Conservation (phyloP, 1,140 invertebrate species). For the Venturia canescens region DNA sequence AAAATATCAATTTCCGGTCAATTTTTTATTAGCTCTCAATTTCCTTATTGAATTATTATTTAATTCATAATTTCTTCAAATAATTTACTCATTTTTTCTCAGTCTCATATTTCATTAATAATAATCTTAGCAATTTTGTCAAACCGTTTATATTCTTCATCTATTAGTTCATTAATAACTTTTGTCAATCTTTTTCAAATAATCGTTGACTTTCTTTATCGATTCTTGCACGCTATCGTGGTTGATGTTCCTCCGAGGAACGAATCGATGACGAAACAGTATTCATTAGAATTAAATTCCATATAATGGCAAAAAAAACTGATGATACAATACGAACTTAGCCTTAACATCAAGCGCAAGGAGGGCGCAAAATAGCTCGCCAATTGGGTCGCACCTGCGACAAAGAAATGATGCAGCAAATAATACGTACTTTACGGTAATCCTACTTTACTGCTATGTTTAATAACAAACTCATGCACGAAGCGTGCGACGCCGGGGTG, state of each 20-base stretch:
- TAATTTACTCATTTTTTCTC: no score
- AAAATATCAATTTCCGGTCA: no score
- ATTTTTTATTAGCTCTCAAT: no score
- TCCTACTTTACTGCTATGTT: conserved; percentile 23
- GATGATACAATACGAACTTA: conserved; percentile 11
- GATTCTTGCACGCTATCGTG: no score
- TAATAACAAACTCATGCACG: conserved; percentile 43
- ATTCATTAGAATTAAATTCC: neutral
- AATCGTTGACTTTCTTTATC: no score
- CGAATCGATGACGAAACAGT: neutral
- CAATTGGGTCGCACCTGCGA: conserved; percentile 39
- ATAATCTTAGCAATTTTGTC: no score
- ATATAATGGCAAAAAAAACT: neutral
- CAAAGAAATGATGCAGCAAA: conserved; percentile 13
- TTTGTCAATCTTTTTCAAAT: no score
- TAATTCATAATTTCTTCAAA: no score
- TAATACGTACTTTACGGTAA: conserved; percentile 22
- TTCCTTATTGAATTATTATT: no score
- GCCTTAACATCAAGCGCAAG: conserved; percentile 37
- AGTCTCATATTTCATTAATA: no score
- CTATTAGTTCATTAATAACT: no score
- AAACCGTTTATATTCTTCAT: no score
- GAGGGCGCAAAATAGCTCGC: conserved; percentile 14
- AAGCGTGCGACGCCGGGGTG: conserved; percentile 36
- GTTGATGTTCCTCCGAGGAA: neutral